Percentiles rank a stretch among this genome's conserved stretches.
These are phyloP conservation scores for Hemistola chrysoprasaria DNA, from an alignment of 2,888 invertebrate genomes.

Conservation along the genomic window DNA sequence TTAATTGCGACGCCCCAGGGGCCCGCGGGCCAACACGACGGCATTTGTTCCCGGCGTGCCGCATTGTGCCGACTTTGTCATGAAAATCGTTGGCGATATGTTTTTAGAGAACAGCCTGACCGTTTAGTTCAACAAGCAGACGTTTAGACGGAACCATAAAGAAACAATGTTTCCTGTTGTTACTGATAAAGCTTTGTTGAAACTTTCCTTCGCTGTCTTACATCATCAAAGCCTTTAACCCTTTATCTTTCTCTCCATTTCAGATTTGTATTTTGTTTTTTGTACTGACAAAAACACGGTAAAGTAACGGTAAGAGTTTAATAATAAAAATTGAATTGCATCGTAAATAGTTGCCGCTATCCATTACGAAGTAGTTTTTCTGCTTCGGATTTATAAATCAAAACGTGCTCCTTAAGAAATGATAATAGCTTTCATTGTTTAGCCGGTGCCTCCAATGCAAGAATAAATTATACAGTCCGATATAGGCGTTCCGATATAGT, in stretches of 20 bases:
- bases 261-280: no score
- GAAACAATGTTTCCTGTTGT: constrained; percentile 24
- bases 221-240: no score
- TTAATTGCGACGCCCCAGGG: constrained; percentile 74
- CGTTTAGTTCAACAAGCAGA: constrained; percentile 42
- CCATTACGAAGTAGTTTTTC: constrained; percentile 23
- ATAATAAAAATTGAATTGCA: background rate
- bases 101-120: constrained; percentile 40
- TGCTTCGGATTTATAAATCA: constrained; percentile 45
- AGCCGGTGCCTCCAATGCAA: constrained; percentile 63
- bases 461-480: constrained; percentile 81
- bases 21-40: constrained; percentile 64
- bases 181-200: constrained; percentile 16
- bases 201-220: background rate
- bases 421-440: constrained; percentile 72
- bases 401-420: constrained; percentile 57
- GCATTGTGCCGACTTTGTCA: constrained; percentile 57
- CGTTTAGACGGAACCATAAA: constrained; percentile 38
- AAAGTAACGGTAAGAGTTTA: no score
- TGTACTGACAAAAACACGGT: no score
- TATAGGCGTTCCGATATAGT: constrained; percentile 77
- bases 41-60: constrained; percentile 60
- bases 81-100: constrained; percentile 59
- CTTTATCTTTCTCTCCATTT: no score
- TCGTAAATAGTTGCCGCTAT: constrained; percentile 3